phyloP scores from a whole-genome alignment of 2,797 vertebrate genomes.

The Gadopsis bispinosus region DNA sequence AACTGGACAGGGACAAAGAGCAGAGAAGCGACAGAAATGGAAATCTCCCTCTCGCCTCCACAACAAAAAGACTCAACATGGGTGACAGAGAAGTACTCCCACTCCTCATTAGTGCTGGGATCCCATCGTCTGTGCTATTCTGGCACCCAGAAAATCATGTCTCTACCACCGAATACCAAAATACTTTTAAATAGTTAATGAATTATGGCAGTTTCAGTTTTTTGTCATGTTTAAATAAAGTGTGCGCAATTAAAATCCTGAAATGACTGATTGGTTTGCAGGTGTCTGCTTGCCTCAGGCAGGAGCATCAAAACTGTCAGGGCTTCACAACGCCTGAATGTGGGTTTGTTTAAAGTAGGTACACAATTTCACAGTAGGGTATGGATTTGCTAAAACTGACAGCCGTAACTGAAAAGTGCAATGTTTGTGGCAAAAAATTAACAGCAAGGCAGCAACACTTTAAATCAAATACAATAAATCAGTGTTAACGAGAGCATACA shows the following conservation, averaged over 20 bases:
- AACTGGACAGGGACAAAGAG: slow-evolving; percentile 61
- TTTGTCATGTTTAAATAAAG: slow-evolving; percentile 8
- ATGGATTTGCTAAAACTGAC: slow-evolving; percentile 13
- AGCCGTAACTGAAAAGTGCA: slow-evolving; percentile 3
- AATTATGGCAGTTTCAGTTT: slow-evolving; percentile 6
- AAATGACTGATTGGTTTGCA: slow-evolving; percentile 2
- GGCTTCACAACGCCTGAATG: slow-evolving; percentile 20
- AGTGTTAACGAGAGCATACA: not conserved
- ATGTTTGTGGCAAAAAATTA: not conserved
- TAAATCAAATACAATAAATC: not conserved
- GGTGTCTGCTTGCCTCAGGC: slow-evolving; percentile 8
- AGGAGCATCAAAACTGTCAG: slow-evolving; percentile 5
- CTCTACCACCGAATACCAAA: slow-evolving; percentile 8
- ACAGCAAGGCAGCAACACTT: not conserved
- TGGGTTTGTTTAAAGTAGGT: not conserved
- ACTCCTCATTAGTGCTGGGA: slow-evolving; percentile 61
- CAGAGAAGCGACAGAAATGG: slow-evolving; percentile 58
- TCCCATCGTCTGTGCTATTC: slow-evolving; percentile 28
- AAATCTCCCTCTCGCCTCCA: slow-evolving; percentile 56
- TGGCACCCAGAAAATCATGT: slow-evolving; percentile 17
- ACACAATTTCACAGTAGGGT: not conserved
- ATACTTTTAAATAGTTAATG: slow-evolving; percentile 21
- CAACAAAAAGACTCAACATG: slow-evolving; percentile 57
- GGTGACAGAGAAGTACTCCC: slow-evolving; percentile 56
- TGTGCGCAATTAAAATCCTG: slow-evolving; percentile 6